Evolutionary conservation across 2,113 vertebrate species (phyloP), one percentile per base, ranked within the genome.

Genomic region (Peromyscus leucopus): DNA sequence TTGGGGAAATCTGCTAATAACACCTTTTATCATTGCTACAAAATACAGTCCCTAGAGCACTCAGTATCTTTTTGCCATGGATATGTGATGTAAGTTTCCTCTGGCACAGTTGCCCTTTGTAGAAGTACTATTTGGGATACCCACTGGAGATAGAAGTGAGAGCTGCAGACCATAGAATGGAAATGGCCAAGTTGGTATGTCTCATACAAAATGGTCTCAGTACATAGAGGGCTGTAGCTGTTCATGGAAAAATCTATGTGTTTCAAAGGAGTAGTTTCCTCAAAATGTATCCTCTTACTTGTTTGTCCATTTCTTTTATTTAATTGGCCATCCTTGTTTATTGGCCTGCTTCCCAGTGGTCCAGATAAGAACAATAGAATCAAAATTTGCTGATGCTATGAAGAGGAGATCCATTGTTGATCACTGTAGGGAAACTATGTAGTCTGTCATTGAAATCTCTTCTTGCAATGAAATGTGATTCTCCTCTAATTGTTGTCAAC

Each of bases 381-480:
- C 36, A 46, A 71, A 79, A 1, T 24, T 86, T n/a, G 9, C 57
- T 48, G 24, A n/a, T 28, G 48, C 42, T 82, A 80, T 86, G 7
- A 55, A 33, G 17, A 86, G 65, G 36, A 55, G 10, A 26, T 3
- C 33, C 36, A 26, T 17, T 69, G 31, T 55, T 26, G 74, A 36
- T 86, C 75, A 46, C 74, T 11, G 63, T 69, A 22, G 1, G 15
- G 16, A 75, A 5, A 71, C 46, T 79, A 4, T 48, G 11, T 39
- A 22, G 5, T 28, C 28, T 69, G 26, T 84, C 19, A 48, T 55
- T 86, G 46, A 87, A 39, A 90, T 31, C 10, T 51, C 36, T 65
- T 83, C 39, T 51, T 92, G 55, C 33, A 95, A 87, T 96, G 74
- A 90, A 83, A 67, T 39, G 24, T 71, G 71, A 51, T 78, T 69